Conservation (phyloP, 92 coral and sea anemone genomes). For the Desmophyllum pertusum region DNA sequence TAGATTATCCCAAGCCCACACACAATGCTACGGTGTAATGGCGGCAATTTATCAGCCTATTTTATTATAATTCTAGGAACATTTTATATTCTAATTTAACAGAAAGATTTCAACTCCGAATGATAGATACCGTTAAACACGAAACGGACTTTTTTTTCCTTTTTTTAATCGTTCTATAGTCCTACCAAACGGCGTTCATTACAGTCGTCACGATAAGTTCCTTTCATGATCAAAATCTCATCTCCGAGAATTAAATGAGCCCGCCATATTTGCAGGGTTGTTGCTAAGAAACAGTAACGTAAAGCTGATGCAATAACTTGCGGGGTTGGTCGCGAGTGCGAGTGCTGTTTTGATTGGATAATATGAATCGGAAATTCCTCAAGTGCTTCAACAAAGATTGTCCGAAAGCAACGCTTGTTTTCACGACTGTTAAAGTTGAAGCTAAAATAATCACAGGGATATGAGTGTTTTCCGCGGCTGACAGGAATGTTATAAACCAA, state of each 20-base stretch:
- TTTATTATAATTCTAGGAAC: slow-evolving; percentile 27
- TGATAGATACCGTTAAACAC: background rate
- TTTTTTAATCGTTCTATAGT: background rate
- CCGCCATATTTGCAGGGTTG: background rate
- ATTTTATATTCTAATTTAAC: slow-evolving; percentile 34
- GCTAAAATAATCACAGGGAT: too few species aligned
- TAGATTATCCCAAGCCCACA: slow-evolving; percentile 47
- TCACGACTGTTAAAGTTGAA: too few species aligned
- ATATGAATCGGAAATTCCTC: too few species aligned
- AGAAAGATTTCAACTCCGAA: background rate
- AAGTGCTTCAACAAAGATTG: too few species aligned
- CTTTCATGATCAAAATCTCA: background rate
- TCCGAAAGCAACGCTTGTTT: too few species aligned
- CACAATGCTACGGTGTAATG: slow-evolving; percentile 66
- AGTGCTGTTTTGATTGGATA: background rate
- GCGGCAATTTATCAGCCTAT: background rate
- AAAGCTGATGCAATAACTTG: too few species aligned
- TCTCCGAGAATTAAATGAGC: background rate
- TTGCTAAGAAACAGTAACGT: background rate
- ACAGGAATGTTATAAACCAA: too few species aligned
- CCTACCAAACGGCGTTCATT: slow-evolving; percentile 3
- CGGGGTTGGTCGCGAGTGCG: background rate
- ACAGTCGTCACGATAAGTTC: background rate
- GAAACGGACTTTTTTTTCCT: background rate
- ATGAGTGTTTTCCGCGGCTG: too few species aligned